Evolutionary conservation across 1,140 invertebrate species (phyloP), one percentile per base, ranked within the genome.

Genomic region (Trichogramma pretiosum): DNA sequence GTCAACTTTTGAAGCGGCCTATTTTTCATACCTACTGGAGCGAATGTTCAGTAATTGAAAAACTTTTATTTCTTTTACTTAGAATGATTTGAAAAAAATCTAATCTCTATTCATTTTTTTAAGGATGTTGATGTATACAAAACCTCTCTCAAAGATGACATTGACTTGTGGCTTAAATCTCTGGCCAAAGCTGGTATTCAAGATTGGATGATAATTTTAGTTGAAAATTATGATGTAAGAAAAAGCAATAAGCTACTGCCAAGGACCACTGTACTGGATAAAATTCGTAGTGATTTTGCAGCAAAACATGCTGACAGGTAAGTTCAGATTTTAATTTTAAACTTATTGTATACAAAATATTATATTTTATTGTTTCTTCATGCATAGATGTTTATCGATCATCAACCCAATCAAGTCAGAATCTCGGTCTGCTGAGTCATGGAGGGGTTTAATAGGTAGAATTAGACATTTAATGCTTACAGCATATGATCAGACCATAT

Each of bases 11-110:
- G 36, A 83, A 87, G 52, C 82, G 87, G 53, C 89, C 91, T 18
- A 84, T 95, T 62, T 85, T 98, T 61, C 91, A 98, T 68, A 91
- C 91, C 42, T 98, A 86, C 72, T 94, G 92, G 84, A 93, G 86
- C 33, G 92, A 95, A 70, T 95, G 92, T 74, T 78, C 80, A 55
- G 89, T 92, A 77, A 78, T 79, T 72, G 57, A 7, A 28, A 28
- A 28, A 28, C 33, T 42, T 40, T 35, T 39, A 5, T 7, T 28
- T 28, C 11, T 28, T 42, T 45, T 36, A 47, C 13, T 35, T 39
- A 52, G 11, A 7, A 7, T 28, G 5, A 28, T 28, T 28, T 28
- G 5, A 7, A 11, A 16, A 10, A 30, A 7, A 28, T 28, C 11
- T 28, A 5, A 28, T 7, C 24, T 28, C 5, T 28, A 28, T 28